A percentile compares a stretch with the other conserved stretches of the same genome.
These are phyloP conservation scores for Ischnura elegans DNA, from an alignment of 2,888 invertebrate genomes.

Conservation along the genomic window DNA sequence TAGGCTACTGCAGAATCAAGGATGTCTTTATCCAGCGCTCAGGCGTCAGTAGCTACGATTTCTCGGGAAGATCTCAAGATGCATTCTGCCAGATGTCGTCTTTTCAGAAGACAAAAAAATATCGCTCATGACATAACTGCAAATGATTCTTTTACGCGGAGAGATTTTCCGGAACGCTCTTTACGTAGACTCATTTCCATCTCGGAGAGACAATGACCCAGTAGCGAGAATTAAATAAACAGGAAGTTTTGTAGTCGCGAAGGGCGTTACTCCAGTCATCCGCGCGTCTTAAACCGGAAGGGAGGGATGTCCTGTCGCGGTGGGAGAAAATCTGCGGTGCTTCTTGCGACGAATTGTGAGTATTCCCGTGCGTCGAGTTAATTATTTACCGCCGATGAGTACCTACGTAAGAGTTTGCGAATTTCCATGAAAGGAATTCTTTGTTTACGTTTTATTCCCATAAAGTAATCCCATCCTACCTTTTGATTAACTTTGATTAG, in stretches of 20 bases:
- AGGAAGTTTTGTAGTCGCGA: constrained; percentile 48
- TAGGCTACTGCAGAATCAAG: background rate
- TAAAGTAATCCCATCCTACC: too few relatives aligned
- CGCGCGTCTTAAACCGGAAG: constrained; percentile 34
- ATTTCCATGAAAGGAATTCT: background rate
- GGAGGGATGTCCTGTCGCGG: constrained; percentile 21
- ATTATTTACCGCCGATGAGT: background rate
- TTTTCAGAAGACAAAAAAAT: background rate
- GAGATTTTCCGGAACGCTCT: background rate
- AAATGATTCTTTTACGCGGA: background rate
- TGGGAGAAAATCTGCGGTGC: background rate
- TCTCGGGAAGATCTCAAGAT: background rate
- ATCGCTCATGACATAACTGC: background rate
- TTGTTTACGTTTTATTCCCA: background rate
- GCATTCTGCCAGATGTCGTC: background rate
- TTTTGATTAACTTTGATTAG: too few relatives aligned
- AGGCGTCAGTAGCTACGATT: background rate
- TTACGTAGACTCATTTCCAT: constrained; percentile 28
- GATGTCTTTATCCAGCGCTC: background rate
- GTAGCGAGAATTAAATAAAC: constrained; percentile 42
- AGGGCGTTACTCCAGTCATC: constrained; percentile 5
- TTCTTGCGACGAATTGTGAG: background rate
- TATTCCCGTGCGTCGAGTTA: background rate
- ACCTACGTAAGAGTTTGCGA: background rate
- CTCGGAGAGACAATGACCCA: constrained; percentile 46